phyloP scores from a whole-genome alignment of 2,113 vertebrate species.

The Stomatorhinus ivindoensis region DNA sequence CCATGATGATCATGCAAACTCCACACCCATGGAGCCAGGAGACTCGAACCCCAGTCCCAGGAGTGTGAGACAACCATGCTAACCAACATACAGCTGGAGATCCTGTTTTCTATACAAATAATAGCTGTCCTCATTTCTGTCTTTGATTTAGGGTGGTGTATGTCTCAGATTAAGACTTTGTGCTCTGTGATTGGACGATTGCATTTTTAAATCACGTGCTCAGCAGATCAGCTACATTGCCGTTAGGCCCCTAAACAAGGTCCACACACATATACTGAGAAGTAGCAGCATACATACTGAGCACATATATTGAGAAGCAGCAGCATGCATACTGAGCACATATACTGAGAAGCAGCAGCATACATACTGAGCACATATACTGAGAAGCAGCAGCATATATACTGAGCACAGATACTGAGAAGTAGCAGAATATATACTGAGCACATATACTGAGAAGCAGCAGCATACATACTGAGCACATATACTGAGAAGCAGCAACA shows the following conservation, averaged over 20 bases:
- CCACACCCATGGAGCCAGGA: not conserved
- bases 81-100: not conserved
- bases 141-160: not conserved
- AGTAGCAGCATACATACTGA: too few relatives aligned
- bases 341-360: too few relatives aligned
- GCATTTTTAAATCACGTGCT: not conserved
- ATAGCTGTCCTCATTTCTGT: not conserved
- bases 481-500: not conserved
- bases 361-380: too few relatives aligned
- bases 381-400: too few relatives aligned
- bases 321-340: too few relatives aligned
- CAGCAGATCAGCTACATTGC: not conserved
- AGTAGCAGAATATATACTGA: too few relatives aligned
- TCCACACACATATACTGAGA: too few relatives aligned
- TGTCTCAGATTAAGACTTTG: not conserved
- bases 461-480: not conserved
- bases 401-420: too few relatives aligned
- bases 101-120: not conserved
- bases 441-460: not conserved
- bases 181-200: not conserved
- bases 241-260: not conserved
- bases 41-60: not conserved
- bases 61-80: not conserved
- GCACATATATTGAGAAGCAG: too few relatives aligned
- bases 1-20: not conserved